Conservation (phyloP, 2,888 invertebrate genomes). For the Netelia fuscicornis region DNA sequence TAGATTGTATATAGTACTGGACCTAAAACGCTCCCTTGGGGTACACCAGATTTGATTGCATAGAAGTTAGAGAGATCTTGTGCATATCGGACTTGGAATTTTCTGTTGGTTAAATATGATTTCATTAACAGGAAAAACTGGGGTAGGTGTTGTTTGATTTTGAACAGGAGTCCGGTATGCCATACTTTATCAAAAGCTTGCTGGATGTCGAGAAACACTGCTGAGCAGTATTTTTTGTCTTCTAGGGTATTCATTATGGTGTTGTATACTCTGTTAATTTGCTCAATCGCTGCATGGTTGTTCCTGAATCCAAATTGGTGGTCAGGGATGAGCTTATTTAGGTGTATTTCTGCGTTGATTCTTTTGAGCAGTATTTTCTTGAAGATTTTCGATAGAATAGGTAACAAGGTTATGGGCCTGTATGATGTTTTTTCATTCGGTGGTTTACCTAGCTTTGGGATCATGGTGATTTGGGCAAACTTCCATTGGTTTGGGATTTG, state of each 20-base stretch:
- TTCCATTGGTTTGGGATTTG: too few species aligned
- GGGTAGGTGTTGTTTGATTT: slow-evolving; percentile 65
- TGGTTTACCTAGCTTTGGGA: too few species aligned
- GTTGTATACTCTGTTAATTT: slow-evolving; percentile 67
- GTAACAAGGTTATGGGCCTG: too few species aligned
- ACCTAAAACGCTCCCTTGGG: too few species aligned
- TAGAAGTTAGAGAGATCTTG: background rate
- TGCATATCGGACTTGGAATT: slow-evolving; percentile 52
- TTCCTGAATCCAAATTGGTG: slow-evolving; percentile 65
- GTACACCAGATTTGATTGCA: too few species aligned
- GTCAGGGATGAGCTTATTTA: slow-evolving; percentile 42
- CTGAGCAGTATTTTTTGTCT: slow-evolving; percentile 67
- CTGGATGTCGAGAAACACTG: slow-evolving; percentile 68
- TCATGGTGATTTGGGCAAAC: too few species aligned
- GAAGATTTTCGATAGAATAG: slow-evolving; percentile 62
- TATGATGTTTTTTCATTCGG: too few species aligned
- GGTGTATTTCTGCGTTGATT: slow-evolving; percentile 59
- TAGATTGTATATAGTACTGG: too few species aligned
- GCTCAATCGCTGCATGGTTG: slow-evolving; percentile 69
- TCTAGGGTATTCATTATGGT: slow-evolving; percentile 66
- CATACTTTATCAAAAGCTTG: slow-evolving; percentile 72
- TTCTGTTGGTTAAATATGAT: slow-evolving; percentile 64
- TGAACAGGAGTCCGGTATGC: slow-evolving; percentile 69
- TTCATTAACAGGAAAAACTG: slow-evolving; percentile 53
- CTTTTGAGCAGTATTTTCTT: slow-evolving; percentile 71